phyloP scores from a whole-genome alignment of 2,113 vertebrate genomes.

The Sylvilagus bachmani region DNA sequence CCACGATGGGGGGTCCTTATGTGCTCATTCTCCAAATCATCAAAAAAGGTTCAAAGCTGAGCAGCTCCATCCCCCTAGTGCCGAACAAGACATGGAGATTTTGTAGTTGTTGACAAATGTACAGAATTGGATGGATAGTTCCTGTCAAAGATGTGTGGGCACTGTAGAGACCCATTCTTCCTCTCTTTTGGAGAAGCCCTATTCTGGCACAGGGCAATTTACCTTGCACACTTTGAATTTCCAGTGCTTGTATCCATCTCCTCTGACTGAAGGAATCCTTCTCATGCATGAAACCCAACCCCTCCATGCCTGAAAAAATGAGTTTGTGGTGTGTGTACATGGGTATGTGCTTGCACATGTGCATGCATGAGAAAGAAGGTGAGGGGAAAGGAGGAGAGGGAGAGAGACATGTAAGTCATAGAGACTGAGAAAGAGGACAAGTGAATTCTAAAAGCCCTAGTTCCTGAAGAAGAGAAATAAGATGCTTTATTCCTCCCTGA shows the following conservation, averaged over 20 bases:
- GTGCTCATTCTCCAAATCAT: background rate
- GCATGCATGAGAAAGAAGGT: background rate
- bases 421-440: background rate
- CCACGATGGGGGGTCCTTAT: background rate
- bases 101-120: background rate
- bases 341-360: background rate
- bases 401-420: background rate
- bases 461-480: constrained; percentile 15
- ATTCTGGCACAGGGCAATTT: background rate
- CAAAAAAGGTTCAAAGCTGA: background rate
- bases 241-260: background rate
- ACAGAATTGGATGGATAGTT: background rate
- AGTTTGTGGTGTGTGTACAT: background rate
- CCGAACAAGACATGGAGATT: background rate
- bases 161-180: background rate
- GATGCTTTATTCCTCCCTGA: background rate
- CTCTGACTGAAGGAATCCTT: background rate
- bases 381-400: background rate
- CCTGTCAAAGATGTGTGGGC: background rate
- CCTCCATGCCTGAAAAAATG: background rate
- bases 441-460: background rate
- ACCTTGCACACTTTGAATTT: background rate
- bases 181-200: background rate
- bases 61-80: background rate
- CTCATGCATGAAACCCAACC: background rate